A percentile compares a stretch with the other conserved stretches of the same genome.
Conservation (phyloP, 37 sponge, comb jelly and placozoan genomes). For the Axinella damicornis region DNA sequence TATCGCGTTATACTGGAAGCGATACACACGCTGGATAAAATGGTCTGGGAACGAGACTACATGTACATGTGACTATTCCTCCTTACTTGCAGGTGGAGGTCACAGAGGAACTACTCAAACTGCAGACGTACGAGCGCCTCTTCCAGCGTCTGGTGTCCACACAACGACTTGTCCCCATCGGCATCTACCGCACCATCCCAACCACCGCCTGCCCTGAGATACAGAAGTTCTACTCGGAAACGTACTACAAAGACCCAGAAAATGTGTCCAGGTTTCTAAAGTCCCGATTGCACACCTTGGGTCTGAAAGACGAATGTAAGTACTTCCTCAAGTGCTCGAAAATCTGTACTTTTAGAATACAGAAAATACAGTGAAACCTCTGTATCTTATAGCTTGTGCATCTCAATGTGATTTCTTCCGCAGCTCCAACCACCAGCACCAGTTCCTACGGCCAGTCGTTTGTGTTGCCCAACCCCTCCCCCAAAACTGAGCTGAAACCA, state of each 20-base stretch:
- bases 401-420: too few species aligned
- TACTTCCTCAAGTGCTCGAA: not conserved
- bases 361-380: too few species aligned
- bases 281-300: conserved; percentile 25
- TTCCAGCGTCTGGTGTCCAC: conserved; percentile 56
- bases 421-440: too few species aligned
- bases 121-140: conserved; percentile 58
- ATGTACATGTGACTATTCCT: too few species aligned
- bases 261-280: conserved; percentile 4
- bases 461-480: conserved; percentile 65
- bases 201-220: not conserved
- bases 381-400: too few species aligned
- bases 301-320: conserved; percentile 15
- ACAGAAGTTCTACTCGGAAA: too few species aligned
- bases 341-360: not conserved
- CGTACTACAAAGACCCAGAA: not conserved
- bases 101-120: conserved; percentile 36
- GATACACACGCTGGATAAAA: too few species aligned
- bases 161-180: conserved; percentile 40
- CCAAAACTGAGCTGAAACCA: conserved; percentile 35
- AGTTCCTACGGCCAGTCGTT: conserved; percentile 38
- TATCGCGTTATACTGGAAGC: too few species aligned
- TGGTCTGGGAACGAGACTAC: too few species aligned
- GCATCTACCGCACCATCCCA: conserved; percentile 54
- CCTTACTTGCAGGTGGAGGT: conserved; percentile 37